phyloP scores from a whole-genome alignment of 2,113 vertebrate species.

The Manacus vitellinus region DNA sequence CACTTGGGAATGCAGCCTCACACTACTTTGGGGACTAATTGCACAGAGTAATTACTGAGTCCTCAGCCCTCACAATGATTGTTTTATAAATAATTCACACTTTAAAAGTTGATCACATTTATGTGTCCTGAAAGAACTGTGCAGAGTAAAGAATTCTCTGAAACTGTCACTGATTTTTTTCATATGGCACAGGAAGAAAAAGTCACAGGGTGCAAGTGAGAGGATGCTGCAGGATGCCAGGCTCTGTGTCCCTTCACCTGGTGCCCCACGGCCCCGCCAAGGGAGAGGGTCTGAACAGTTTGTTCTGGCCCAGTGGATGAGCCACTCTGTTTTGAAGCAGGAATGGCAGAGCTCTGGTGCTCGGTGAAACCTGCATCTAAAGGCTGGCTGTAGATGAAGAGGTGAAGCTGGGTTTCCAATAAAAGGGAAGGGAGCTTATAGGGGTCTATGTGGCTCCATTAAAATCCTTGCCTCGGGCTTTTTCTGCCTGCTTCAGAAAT shows the following conservation, averaged over 20 bases:
- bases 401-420: neutral
- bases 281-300: fast-evolving
- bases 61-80: neutral
- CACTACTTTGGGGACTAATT: neutral
- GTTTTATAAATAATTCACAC: neutral
- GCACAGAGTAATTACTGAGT: neutral
- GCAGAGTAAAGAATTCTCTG: neutral
- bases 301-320: fast-evolving
- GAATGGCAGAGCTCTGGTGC: neutral
- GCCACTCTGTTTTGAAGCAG: neutral
- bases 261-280: fast-evolving
- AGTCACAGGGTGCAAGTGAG: neutral
- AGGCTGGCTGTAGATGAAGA: neutral
- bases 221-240: neutral
- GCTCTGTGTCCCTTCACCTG: fast-evolving
- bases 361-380: neutral
- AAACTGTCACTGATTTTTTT: neutral
- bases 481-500: neutral
- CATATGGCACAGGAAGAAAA: neutral
- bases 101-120: neutral
- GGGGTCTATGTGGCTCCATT: neutral
- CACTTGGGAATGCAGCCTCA: neutral
- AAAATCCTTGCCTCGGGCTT: neutral
- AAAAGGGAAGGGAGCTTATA: neutral
- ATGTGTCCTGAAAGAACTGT: neutral